Conservation (phyloP, 2,113 vertebrate genomes). For the Riparia riparia region DNA sequence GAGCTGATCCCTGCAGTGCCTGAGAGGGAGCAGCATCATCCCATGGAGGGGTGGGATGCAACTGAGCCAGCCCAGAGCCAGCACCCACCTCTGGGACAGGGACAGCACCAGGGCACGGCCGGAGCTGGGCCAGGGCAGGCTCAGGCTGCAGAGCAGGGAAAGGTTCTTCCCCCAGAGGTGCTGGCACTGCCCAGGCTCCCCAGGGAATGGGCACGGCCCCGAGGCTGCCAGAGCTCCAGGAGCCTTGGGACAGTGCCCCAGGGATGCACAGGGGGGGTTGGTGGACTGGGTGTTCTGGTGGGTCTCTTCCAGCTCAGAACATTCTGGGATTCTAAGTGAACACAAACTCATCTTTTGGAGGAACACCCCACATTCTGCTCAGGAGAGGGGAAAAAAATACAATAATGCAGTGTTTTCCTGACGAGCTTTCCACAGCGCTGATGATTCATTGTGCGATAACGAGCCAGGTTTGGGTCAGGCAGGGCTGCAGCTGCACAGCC, state of each 20-base stretch:
- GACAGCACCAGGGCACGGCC: fast-evolving
- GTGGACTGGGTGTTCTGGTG: neutral
- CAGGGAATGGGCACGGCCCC: neutral
- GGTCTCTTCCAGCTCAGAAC: neutral
- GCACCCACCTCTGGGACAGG: neutral
- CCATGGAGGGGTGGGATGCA: neutral
- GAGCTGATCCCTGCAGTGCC: neutral
- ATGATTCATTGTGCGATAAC: neutral
- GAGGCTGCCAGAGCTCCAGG: neutral
- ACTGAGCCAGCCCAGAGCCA: neutral
- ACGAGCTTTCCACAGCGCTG: neutral
- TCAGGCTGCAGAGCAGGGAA: neutral
- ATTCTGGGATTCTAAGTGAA: neutral
- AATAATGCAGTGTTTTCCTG: neutral
- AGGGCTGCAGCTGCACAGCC: neutral
- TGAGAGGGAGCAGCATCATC: neutral
- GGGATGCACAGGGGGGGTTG: neutral
- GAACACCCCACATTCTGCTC: neutral
- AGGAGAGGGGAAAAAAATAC: neutral
- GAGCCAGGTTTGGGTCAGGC: neutral
- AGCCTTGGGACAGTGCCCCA: neutral
- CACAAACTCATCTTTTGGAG: neutral
- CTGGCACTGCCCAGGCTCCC: neutral
- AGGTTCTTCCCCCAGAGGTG: neutral
- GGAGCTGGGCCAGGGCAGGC: neutral